These are phyloP conservation scores for Pyrochroa serraticornis DNA, from an alignment of 2,888 invertebrate species.

Conservation along the genomic window DNA sequence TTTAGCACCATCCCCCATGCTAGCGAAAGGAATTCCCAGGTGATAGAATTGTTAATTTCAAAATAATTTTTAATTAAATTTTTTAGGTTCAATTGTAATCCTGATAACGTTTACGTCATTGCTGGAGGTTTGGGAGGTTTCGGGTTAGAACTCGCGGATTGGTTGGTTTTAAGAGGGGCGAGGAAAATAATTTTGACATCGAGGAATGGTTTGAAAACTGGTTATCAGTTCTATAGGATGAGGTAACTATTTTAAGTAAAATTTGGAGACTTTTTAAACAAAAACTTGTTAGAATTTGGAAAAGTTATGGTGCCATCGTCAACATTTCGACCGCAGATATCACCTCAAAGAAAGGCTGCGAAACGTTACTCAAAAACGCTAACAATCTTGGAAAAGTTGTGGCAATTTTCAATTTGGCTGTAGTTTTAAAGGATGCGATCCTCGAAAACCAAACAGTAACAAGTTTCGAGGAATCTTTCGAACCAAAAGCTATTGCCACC, in stretches of 20 bases:
- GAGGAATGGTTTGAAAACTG: conserved; percentile 25
- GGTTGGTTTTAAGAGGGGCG: conserved; percentile 84
- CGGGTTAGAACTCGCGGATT: conserved; percentile 86
- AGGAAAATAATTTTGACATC: conserved; percentile 80
- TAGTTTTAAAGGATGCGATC: conserved; percentile 80
- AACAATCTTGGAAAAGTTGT: conserved; percentile 72
- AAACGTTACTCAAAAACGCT: conserved; percentile 67
- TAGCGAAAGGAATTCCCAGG: not conserved
- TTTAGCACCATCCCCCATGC: not conserved
- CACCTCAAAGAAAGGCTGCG: conserved; percentile 69
- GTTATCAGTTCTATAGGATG: conserved; percentile 35
- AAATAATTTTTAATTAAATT: not conserved
- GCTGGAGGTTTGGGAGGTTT: conserved; percentile 90
- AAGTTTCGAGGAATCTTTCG: conserved; percentile 68
- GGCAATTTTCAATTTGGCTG: conserved; percentile 90
- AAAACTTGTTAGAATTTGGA: conserved; percentile 65
- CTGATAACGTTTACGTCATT: conserved; percentile 62
- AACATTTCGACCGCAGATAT: conserved; percentile 75
- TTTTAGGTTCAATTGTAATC: conserved; percentile 22
- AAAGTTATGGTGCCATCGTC: conserved; percentile 71
- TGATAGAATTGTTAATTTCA: not conserved
- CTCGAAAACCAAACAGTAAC: too few relatives aligned
- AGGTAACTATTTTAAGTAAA: conserved; percentile 19
- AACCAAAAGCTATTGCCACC: conserved; percentile 84
- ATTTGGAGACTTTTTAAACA: not conserved